Conservation (phyloP, 2,888 invertebrate genomes). For the Sphinx pinastri region DNA sequence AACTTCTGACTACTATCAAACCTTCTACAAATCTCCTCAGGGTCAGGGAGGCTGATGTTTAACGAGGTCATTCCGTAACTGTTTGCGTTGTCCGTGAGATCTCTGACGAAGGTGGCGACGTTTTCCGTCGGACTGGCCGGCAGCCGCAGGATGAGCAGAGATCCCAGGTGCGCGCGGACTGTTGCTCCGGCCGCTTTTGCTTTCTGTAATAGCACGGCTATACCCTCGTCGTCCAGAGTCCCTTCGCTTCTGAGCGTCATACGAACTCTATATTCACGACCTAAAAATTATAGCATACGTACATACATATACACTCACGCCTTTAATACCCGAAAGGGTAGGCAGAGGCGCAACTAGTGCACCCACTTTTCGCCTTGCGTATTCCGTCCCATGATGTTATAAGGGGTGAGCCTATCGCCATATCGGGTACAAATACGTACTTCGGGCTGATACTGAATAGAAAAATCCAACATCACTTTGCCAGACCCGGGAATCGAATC, state of each 20-base stretch:
- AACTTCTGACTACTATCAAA: constrained; percentile 32
- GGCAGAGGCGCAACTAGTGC: too few relatives aligned
- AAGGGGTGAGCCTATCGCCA: too few relatives aligned
- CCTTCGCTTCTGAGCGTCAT: constrained; percentile 54
- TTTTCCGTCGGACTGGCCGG: constrained; percentile 59
- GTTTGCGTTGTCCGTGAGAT: constrained; percentile 49
- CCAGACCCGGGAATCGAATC: too few relatives aligned
- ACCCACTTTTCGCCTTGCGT: too few relatives aligned
- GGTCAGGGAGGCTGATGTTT: constrained; percentile 66
- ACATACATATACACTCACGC: too few relatives aligned
- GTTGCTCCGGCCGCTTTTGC: constrained; percentile 53
- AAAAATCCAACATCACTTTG: too few relatives aligned
- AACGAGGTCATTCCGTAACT: constrained; percentile 61
- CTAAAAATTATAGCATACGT: constrained; percentile 42
- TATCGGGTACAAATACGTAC: too few relatives aligned
- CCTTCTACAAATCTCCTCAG: constrained; percentile 70
- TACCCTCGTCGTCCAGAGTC: constrained; percentile 42
- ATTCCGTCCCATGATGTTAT: too few relatives aligned
- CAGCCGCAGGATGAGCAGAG: constrained; percentile 61
- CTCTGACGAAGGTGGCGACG: constrained; percentile 56
- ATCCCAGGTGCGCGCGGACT: constrained; percentile 65
- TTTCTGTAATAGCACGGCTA: constrained; percentile 45
- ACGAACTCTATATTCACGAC: constrained; percentile 61
- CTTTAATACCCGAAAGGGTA: too few relatives aligned
- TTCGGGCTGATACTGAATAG: too few relatives aligned